Conservation (phyloP, 2,797 vertebrate genomes). For the Catharus ustulatus region DNA sequence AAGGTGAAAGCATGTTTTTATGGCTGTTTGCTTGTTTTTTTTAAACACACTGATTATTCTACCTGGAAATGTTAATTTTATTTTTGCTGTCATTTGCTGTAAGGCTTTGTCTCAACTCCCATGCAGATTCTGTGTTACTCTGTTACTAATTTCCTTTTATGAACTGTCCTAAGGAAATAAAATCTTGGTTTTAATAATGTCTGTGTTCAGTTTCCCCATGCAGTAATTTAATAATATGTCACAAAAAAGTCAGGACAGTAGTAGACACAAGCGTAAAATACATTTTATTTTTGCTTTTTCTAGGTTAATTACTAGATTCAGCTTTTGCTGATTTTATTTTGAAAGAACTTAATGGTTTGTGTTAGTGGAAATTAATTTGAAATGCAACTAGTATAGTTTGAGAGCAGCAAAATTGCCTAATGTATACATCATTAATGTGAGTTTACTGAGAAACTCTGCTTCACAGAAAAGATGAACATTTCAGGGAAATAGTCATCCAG, state of each 20-base stretch:
- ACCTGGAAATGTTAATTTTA: background rate
- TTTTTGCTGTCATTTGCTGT: background rate
- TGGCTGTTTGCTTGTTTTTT: background rate
- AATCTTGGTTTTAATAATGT: background rate
- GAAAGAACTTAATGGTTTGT: background rate
- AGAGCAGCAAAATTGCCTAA: background rate
- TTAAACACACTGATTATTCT: background rate
- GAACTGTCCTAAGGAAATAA: background rate
- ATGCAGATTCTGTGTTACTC: background rate
- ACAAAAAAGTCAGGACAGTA: background rate
- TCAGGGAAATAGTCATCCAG: background rate
- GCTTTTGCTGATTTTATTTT: background rate
- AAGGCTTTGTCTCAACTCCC: background rate
- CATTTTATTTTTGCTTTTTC: background rate
- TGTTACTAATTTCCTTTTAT: background rate
- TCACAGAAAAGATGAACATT: background rate
- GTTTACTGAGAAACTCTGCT: background rate
- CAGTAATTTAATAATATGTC: background rate
- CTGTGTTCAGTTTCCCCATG: background rate
- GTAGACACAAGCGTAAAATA: background rate
- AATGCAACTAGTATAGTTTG: background rate
- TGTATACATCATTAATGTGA: background rate
- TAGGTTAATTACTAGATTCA: background rate
- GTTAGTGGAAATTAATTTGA: background rate
- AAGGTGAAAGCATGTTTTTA: background rate